Evolutionary conservation across 2,888 invertebrate genomes (phyloP).

Genomic region (Mamestra brassicae): DNA sequence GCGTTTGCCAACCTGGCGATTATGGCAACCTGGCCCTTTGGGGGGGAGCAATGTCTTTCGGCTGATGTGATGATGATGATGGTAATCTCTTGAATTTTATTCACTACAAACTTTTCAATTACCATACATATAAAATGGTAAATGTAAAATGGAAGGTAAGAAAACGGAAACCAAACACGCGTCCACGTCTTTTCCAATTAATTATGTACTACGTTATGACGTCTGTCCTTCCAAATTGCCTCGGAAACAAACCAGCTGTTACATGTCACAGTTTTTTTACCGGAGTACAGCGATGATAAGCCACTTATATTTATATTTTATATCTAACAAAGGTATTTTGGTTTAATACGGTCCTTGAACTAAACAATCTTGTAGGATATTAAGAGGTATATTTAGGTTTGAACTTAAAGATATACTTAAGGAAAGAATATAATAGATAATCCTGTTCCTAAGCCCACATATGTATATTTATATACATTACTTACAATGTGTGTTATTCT

Average conservation of each 20-base stretch:
- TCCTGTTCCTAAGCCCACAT: background rate
- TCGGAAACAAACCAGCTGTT: background rate
- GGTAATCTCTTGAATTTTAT: background rate
- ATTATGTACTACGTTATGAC: background rate
- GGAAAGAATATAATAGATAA: background rate
- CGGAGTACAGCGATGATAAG: background rate
- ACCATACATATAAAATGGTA: too few species aligned
- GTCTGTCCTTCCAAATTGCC: background rate
- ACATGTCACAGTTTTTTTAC: background rate
- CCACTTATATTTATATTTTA: background rate
- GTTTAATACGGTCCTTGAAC: constrained; percentile 1
- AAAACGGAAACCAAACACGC: background rate
- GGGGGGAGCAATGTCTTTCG: too few species aligned
- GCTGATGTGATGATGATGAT: too few species aligned
- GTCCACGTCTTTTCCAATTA: background rate
- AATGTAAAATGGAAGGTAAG: too few species aligned
- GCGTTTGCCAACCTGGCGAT: too few species aligned
- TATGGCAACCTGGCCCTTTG: too few species aligned
- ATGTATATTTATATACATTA: background rate
- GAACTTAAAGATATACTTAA: background rate
- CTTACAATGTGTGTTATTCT: background rate
- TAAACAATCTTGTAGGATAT: background rate
- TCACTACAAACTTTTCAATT: background rate
- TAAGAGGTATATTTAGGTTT: constrained; percentile 8
- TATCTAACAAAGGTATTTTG: background rate